phyloP scores from a whole-genome alignment of 2,888 invertebrate genomes.

The Plagodis dolabraria region DNA sequence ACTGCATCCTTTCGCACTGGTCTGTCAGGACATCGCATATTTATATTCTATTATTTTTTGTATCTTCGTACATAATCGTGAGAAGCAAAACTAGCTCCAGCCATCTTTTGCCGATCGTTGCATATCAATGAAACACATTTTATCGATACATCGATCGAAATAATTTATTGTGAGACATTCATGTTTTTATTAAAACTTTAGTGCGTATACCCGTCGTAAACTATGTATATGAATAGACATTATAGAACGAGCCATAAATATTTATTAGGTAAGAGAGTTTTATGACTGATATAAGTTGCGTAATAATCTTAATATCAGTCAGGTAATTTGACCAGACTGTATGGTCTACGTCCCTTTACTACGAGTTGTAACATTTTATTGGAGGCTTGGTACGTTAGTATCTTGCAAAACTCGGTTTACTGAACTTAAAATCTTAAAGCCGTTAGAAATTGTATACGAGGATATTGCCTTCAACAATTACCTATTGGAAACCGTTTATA shows the following conservation, averaged over 20 bases:
- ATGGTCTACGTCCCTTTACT: constrained; percentile 18
- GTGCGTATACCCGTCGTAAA: constrained; percentile 47
- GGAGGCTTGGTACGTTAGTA: constrained; percentile 19
- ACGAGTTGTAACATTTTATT: constrained; percentile 24
- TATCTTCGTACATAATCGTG: constrained; percentile 67
- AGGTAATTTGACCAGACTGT: constrained; percentile 15
- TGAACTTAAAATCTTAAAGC: neutral
- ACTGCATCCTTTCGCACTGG: constrained; percentile 59
- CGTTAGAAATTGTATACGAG: neutral
- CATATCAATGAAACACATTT: constrained; percentile 53
- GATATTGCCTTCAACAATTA: neutral
- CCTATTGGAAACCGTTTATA: too few relatives aligned
- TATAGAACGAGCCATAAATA: constrained; percentile 33
- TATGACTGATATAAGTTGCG: constrained; percentile 19
- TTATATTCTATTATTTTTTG: constrained; percentile 57
- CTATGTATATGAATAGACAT: constrained; percentile 36
- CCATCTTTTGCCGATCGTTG: constrained; percentile 41
- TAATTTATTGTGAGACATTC: constrained; percentile 50
- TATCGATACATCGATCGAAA: constrained; percentile 47
- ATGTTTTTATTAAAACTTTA: constrained; percentile 50
- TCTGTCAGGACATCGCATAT: constrained; percentile 62
- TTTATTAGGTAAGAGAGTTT: constrained; percentile 39
- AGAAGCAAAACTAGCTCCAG: constrained; percentile 67
- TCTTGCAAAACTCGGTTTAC: constrained; percentile 17
- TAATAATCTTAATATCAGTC: constrained; percentile 9